Conservation (phyloP, 2,113 vertebrate genomes). For the Phaethon lepturus region DNA sequence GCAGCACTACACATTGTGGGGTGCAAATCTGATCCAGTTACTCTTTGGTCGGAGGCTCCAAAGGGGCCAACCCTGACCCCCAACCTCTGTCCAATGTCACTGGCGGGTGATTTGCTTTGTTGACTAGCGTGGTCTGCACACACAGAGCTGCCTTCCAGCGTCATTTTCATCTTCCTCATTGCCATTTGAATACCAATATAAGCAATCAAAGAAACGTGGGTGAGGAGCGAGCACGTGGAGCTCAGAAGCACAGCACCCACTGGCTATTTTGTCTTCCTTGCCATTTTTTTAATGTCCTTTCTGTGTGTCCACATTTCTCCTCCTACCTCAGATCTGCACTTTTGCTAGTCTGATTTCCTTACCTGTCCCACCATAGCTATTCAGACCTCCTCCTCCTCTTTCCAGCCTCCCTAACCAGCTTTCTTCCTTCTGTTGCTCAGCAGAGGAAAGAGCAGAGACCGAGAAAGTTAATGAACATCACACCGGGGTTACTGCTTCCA, state of each 20-base stretch:
- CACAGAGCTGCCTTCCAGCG: background rate
- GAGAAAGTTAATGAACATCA: background rate
- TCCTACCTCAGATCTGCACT: background rate
- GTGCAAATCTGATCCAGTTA: background rate
- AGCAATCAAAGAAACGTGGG: accelerated
- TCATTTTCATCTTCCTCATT: background rate
- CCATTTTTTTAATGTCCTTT: background rate
- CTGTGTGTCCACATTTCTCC: background rate
- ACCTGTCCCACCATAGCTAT: background rate
- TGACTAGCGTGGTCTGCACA: background rate
- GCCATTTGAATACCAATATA: background rate
- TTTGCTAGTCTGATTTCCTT: background rate
- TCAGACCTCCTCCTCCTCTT: background rate
- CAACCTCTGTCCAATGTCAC: background rate
- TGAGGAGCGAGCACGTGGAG: accelerated
- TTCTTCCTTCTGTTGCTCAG: background rate
- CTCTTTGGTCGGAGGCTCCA: background rate
- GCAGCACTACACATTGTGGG: background rate
- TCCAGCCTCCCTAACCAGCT: background rate
- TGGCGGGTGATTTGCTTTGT: background rate
- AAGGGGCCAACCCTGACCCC: background rate
- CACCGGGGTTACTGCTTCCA: background rate
- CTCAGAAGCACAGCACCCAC: background rate
- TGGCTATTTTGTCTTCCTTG: background rate
- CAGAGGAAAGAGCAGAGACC: background rate